Percentiles rank a stretch among this genome's conserved stretches.
Evolutionary conservation across 2,888 invertebrate genomes (phyloP).

Genomic region (Operophtera brumata): DNA sequence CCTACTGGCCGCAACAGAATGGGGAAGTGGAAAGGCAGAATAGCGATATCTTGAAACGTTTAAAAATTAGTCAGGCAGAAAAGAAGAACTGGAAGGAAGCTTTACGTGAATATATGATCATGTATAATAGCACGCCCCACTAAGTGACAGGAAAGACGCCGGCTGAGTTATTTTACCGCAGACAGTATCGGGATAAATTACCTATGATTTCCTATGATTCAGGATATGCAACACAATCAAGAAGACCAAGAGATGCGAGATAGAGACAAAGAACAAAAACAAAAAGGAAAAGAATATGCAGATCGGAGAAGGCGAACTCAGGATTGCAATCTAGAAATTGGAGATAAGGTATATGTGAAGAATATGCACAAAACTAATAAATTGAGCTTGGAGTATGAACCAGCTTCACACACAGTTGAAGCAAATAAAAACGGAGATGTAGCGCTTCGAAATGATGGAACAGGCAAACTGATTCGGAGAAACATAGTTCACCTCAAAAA

Average conservation of each 20-base stretch:
- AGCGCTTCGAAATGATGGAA: conserved; percentile 28
- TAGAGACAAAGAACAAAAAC: conserved; percentile 27
- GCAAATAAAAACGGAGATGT: conserved; percentile 15
- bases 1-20: conserved; percentile 39
- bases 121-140: conserved; percentile 40
- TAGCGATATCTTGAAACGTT: conserved; percentile 35
- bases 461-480: conserved; percentile 26
- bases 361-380: conserved; percentile 32
- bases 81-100: conserved; percentile 27
- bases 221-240: not conserved
- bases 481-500: conserved; percentile 33
- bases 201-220: conserved; percentile 25
- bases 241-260: conserved; percentile 30
- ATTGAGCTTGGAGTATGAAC: conserved; percentile 12
- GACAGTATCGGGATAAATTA: conserved; percentile 32
- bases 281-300: conserved; percentile 32
- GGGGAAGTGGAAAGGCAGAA: conserved; percentile 42
- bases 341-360: conserved; percentile 38
- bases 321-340: conserved; percentile 13
- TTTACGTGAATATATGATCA: conserved; percentile 30
- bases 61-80: conserved; percentile 29
- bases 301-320: conserved; percentile 30
- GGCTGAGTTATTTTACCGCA: conserved; percentile 30
- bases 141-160: conserved; percentile 33
- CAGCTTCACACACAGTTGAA: conserved; percentile 25